Evolutionary conservation across 2,797 vertebrate genomes (phyloP), one percentile per base, ranked within the genome.

Genomic region (Meda fulgida): DNA sequence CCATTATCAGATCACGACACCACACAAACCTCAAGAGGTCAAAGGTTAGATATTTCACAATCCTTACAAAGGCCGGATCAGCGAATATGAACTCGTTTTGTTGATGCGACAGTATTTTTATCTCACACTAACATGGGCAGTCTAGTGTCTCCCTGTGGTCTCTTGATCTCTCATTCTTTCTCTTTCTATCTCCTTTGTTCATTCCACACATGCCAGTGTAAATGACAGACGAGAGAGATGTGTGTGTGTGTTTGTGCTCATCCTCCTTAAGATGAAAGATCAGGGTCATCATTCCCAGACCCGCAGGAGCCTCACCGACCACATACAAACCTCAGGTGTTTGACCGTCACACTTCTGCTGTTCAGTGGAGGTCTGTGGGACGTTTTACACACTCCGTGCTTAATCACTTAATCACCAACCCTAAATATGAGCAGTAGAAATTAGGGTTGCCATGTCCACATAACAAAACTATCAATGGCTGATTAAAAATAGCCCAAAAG

Each of bases 161-260:
- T 40, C 36, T 14, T 10, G 31, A 65, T 79, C 36, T 67, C 67
- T 29, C 26, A n/a, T 21, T 63, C 31, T n/a, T 6, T 36, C 21
- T 53, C 40, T 21, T 6, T 36, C 13, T 53, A 58, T 53, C 51
- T 53, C 65, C 21, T 48, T 60, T 71, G 72, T 85, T 87, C 73
- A 72, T 76, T 65, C 36, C 87, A 80, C 67, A 70, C 87, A 80
- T 36, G 73, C 84, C 82, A 53, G 43, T 70, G 63, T 19, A 78
- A 81, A 70, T 76, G 34, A 82, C 76, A 67, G 67, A 16, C 9
- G 23, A 23, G 60, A 79, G 63, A 78, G 75, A 29, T 79, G 18
- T 75, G 40, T 69, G 72, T 46, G 48, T 16, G 46, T 48, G 46
- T 48, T 1, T 10, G 21, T 31, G 79, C 18, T 16, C 26, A 4